phyloP scores from a whole-genome alignment of 2,888 invertebrate genomes.

The Epinotia bilunana region DNA sequence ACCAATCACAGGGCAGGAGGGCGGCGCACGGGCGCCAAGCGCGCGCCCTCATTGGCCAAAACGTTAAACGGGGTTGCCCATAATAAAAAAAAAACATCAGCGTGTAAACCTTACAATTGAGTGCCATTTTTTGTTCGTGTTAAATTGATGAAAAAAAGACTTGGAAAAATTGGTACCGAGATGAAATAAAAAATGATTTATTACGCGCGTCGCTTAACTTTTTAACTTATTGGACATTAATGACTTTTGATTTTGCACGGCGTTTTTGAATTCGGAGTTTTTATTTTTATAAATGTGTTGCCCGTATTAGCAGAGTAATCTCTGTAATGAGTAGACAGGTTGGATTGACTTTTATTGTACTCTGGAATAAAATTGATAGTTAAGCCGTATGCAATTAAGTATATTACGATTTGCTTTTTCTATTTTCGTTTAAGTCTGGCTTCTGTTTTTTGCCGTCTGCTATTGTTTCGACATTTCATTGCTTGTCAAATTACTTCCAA shows the following conservation, averaged over 20 bases:
- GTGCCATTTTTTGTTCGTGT: constrained; percentile 81
- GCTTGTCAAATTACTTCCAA: constrained; percentile 2
- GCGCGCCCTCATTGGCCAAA: constrained; percentile 70
- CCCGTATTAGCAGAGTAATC: constrained; percentile 51
- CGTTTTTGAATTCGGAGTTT: constrained; percentile 64
- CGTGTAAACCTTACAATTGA: constrained; percentile 80
- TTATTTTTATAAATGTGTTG: constrained; percentile 64
- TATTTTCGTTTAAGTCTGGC: constrained; percentile 11
- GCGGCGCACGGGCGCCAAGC: constrained; percentile 69
- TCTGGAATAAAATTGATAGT: constrained; percentile 33
- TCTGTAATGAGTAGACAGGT: constrained; percentile 26
- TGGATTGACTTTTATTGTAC: constrained; percentile 41
- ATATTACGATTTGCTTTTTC: constrained; percentile 22
- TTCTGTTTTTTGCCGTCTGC: constrained; percentile 2
- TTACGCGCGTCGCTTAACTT: constrained; percentile 77
- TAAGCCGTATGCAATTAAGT: neutral
- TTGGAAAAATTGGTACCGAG: constrained; percentile 76
- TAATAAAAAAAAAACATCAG: constrained; percentile 71
- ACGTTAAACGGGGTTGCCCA: constrained; percentile 79
- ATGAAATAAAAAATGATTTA: constrained; percentile 84
- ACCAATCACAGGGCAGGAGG: constrained; percentile 74
- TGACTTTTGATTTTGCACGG: constrained; percentile 80
- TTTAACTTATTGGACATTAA: constrained; percentile 83
- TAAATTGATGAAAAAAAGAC: constrained; percentile 83
- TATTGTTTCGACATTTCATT: neutral